phyloP scores from a whole-genome alignment of 2,888 invertebrate species.

The Hipparchia semele region DNA sequence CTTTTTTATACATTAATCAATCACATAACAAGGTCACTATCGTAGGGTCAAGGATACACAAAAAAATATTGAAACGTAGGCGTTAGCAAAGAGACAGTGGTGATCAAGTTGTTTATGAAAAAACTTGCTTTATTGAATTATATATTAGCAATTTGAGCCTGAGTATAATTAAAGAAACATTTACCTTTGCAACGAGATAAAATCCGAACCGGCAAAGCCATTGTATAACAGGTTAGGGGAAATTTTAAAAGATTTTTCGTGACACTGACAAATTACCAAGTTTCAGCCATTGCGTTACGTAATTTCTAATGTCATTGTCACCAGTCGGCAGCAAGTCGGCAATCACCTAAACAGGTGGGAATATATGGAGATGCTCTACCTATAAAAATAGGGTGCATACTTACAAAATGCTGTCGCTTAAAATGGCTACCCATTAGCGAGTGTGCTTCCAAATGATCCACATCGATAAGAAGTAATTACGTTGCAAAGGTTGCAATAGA shows the following conservation, averaged over 20 bases:
- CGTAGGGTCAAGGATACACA: conserved; percentile 41
- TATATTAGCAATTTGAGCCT: neutral
- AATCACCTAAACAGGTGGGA: too few species aligned
- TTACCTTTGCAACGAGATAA: conserved; percentile 84
- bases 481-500: too few species aligned
- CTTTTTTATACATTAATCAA: conserved; percentile 27
- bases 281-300: conserved; percentile 66
- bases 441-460: too few species aligned
- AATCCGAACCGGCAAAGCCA: conserved; percentile 84
- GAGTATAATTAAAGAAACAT: conserved; percentile 27
- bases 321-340: too few species aligned
- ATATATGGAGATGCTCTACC: too few species aligned
- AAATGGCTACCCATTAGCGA: too few species aligned
- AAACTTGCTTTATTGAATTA: neutral
- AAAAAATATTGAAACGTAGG: conserved; percentile 33
- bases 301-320: too few species aligned
- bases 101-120: neutral
- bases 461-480: too few species aligned
- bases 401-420: too few species aligned
- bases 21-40: conserved; percentile 53
- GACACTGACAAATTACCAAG: conserved; percentile 66
- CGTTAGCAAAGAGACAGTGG: neutral
- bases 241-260: conserved; percentile 50
- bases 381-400: too few species aligned
- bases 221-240: conserved; percentile 59